phyloP scores from a whole-genome alignment of 1,140 invertebrate genomes.

The Euura saliciscinereae region DNA sequence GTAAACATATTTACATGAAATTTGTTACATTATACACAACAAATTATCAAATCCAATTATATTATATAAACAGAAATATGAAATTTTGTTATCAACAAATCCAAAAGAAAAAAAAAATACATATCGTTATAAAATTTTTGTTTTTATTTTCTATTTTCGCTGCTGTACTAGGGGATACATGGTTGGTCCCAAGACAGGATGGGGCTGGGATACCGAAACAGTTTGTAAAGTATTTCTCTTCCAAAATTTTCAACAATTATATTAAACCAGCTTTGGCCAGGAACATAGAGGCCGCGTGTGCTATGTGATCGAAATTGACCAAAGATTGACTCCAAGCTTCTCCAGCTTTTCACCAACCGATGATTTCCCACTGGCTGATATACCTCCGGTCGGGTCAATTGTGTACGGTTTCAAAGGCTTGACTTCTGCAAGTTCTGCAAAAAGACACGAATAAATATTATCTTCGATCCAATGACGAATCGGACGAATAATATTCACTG shows the following conservation, averaged over 20 bases:
- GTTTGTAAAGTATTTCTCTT: conserved; percentile 54
- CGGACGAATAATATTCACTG: conserved; percentile 53
- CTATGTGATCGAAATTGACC: conserved; percentile 92
- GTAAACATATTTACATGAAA: no score
- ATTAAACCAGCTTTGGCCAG: conserved; percentile 76
- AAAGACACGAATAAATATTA: conserved; percentile 24
- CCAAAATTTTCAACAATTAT: conserved; percentile 85
- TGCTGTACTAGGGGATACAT: no score
- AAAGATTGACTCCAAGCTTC: conserved; percentile 75
- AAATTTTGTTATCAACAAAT: no score
- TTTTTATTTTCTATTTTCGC: no score
- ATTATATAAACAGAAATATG: no score
- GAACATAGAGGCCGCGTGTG: conserved; percentile 83
- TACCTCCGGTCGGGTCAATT: conserved; percentile 94
- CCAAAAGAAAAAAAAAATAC: no score
- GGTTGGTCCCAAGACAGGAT: no score
- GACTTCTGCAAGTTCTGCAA: conserved; percentile 63
- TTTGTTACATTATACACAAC: no score
- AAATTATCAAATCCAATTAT: no score
- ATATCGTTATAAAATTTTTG: no score
- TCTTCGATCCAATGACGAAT: conserved; percentile 8
- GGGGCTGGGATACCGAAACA: no score
- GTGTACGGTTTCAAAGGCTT: conserved; percentile 78
- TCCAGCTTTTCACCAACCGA: conserved; percentile 76
- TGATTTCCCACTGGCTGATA: conserved; percentile 95